A percentile compares a stretch with the other conserved stretches of the same genome.
phyloP scores from a whole-genome alignment of 2,113 vertebrate genomes.

The Pangasianodon gigas region DNA sequence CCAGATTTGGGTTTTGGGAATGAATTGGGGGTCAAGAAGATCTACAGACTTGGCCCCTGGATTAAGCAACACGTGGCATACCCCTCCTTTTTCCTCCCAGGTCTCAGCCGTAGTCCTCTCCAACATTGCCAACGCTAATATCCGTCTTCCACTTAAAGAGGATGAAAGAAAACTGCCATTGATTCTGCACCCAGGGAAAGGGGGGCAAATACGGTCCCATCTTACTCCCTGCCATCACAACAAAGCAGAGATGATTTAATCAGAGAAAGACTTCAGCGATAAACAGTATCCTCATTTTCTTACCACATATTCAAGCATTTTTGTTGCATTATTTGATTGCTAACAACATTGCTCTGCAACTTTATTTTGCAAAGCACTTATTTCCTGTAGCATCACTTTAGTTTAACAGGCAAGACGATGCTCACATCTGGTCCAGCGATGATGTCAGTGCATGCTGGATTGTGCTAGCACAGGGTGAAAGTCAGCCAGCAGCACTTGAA shows the following conservation, averaged over 20 bases:
- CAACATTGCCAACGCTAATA: constrained; percentile 29
- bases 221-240: constrained; percentile 48
- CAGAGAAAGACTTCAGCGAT: constrained; percentile 39
- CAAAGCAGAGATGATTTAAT: constrained; percentile 56
- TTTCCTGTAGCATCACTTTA: constrained; percentile 70
- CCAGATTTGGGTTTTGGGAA: background rate
- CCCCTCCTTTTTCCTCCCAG: constrained; percentile 34
- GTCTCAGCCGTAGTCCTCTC: constrained; percentile 15
- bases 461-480: constrained; percentile 67
- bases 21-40: background rate
- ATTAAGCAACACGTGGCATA: constrained; percentile 40
- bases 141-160: constrained; percentile 40
- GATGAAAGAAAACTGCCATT: constrained; percentile 49
- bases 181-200: constrained; percentile 40
- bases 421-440: constrained; percentile 80
- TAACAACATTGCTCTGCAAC: constrained; percentile 59
- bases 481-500: constrained; percentile 69
- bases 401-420: constrained; percentile 71
- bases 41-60: background rate
- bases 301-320: constrained; percentile 62
- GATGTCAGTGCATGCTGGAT: constrained; percentile 69
- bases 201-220: constrained; percentile 33
- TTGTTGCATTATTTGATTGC: constrained; percentile 55
- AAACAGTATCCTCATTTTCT: constrained; percentile 62
- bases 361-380: constrained; percentile 63